Conservation (phyloP, 2,113 vertebrate genomes). For the Procavia capensis region DNA sequence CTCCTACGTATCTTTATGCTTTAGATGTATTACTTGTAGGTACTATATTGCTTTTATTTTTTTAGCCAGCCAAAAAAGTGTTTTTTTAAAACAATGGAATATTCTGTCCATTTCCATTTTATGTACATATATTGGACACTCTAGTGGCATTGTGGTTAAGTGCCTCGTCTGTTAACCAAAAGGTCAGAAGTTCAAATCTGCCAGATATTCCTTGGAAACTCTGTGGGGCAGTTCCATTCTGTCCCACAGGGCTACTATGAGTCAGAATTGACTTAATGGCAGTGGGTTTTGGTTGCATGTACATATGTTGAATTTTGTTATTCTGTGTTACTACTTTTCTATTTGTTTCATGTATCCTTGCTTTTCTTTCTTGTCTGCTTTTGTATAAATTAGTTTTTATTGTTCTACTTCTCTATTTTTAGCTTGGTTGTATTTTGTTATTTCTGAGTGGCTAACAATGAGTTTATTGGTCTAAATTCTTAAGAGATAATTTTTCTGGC, state of each 20-base stretch:
- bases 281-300: no score
- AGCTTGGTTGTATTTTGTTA: neutral
- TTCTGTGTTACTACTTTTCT: neutral
- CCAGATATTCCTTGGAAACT: no score
- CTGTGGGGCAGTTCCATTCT: no score
- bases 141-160: no score
- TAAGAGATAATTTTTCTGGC: neutral
- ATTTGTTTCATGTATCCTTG: neutral
- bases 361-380: conserved; percentile 11
- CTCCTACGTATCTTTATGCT: neutral
- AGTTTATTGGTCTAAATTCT: neutral
- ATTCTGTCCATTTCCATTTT: neutral
- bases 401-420: neutral
- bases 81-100: neutral
- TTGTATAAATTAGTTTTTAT: neutral
- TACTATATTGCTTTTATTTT: neutral
- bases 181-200: no score
- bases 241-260: no score
- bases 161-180: no score
- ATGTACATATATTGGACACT: neutral
- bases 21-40: neutral
- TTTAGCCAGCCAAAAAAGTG: neutral
- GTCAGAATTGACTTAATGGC: no score
- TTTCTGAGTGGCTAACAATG: neutral
- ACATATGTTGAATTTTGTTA: neutral